Evolutionary conservation across 2,888 invertebrate genomes (phyloP).

Genomic region (Watsonalla binaria): DNA sequence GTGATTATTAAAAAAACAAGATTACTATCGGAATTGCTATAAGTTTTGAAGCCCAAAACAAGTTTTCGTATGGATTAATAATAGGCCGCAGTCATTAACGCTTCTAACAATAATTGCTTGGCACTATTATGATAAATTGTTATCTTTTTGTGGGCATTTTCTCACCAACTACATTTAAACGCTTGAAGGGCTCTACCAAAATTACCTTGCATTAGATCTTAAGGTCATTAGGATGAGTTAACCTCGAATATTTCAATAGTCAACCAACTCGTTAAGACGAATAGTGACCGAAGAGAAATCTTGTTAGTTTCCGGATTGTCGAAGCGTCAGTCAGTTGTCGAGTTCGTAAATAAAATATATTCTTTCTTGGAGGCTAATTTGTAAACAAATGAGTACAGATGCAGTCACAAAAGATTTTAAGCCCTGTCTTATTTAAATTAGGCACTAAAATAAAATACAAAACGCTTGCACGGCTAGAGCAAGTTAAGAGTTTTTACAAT

Average conservation of each 20-base stretch:
- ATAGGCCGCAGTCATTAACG: constrained; percentile 72
- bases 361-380: constrained; percentile 59
- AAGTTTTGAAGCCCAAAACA: constrained; percentile 68
- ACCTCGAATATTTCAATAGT: constrained; percentile 33
- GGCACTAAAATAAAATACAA: constrained; percentile 69
- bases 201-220: constrained; percentile 39
- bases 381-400: constrained; percentile 55
- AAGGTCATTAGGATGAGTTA: constrained; percentile 49
- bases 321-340: constrained; percentile 23
- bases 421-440: constrained; percentile 73
- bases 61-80: constrained; percentile 68
- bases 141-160: constrained; percentile 64
- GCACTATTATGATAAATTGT: constrained; percentile 76
- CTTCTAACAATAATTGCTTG: constrained; percentile 72
- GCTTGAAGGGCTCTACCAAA: constrained; percentile 58
- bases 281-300: neutral
- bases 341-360: constrained; percentile 44
- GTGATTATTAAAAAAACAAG: constrained; percentile 74
- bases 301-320: neutral
- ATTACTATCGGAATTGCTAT: constrained; percentile 73
- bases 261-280: constrained; percentile 7
- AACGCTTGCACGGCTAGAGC: constrained; percentile 47
- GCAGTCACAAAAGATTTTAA: constrained; percentile 67
- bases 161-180: constrained; percentile 59
- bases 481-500: constrained; percentile 51